These are phyloP conservation scores for Myanophis thanlyinensis DNA, from an alignment of 2,113 vertebrate species.

Conservation along the genomic window DNA sequence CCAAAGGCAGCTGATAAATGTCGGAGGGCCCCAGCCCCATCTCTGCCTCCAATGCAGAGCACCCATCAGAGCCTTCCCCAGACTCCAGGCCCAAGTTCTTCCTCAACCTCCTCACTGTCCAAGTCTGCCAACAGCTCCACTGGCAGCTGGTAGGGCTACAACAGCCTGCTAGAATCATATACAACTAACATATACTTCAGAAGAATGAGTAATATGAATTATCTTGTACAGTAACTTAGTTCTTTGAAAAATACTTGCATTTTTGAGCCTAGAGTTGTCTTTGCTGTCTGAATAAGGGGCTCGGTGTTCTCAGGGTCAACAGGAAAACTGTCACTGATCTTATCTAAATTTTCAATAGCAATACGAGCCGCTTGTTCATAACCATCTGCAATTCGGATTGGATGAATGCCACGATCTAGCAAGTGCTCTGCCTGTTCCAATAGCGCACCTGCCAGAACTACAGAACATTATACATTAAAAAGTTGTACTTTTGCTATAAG, in stretches of 20 bases:
- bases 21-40: too few species aligned
- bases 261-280: constrained; percentile 97
- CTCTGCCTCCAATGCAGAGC: too few species aligned
- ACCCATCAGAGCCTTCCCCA: too few species aligned
- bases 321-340: constrained; percentile 88
- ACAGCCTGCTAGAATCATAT: not conserved
- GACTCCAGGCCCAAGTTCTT: too few species aligned
- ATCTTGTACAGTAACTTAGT: not conserved
- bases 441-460: constrained; percentile 92
- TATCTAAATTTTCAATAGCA: constrained; percentile 88
- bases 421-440: constrained; percentile 94
- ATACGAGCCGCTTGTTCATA: constrained; percentile 92
- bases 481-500: not conserved
- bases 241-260: constrained; percentile 77
- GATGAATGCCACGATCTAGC: constrained; percentile 93
- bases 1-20: too few species aligned
- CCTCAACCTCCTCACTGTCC: too few species aligned
- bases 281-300: constrained; percentile 93
- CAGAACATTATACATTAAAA: not conserved
- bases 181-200: not conserved
- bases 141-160: too few species aligned
- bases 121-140: too few species aligned
- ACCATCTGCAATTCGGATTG: constrained; percentile 92
- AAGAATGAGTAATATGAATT: not conserved
- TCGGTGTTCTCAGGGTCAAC: constrained; percentile 85